A percentile compares a stretch with the other conserved stretches of the same genome.
phyloP scores from a whole-genome alignment of 2,888 invertebrate genomes.

The Acanthosepion lycidas region DNA sequence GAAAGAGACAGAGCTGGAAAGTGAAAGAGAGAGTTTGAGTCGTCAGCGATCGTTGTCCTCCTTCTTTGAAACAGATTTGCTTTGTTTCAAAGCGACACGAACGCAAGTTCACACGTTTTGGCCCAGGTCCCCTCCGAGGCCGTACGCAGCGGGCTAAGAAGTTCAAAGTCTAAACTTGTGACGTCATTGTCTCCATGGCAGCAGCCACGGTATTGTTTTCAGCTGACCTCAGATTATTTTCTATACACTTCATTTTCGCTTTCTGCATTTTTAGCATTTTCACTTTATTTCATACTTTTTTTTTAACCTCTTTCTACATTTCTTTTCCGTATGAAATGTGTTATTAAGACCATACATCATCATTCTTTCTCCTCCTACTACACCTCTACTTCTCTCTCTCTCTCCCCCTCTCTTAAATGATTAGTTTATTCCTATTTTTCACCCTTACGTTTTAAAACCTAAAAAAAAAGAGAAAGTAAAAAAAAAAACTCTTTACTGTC shows the following conservation, averaged over 20 bases:
- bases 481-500: not conserved
- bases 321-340: not conserved
- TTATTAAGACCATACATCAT: not conserved
- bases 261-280: not conserved
- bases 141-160: constrained; percentile 33
- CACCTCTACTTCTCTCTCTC: not conserved
- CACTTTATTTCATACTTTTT: not conserved
- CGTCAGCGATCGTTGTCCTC: not conserved
- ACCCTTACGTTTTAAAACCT: no score
- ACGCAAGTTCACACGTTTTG: not conserved
- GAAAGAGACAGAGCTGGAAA: not conserved
- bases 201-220: constrained; percentile 12
- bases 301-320: not conserved
- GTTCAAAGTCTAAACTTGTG: not conserved
- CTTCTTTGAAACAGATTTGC: not conserved
- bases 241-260: not conserved
- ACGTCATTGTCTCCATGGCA: constrained; percentile 33
- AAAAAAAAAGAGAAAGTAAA: no score
- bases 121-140: not conserved
- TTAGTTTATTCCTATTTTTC: not conserved
- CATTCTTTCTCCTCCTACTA: not conserved
- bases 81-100: not conserved
- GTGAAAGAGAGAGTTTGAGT: not conserved
- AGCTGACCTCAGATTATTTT: not conserved
- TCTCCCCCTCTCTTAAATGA: not conserved